A percentile compares a stretch with the other conserved stretches of the same genome.
These are phyloP conservation scores for Heloderma charlesbogerti DNA, from an alignment of 2,113 vertebrate species.

Conservation along the genomic window DNA sequence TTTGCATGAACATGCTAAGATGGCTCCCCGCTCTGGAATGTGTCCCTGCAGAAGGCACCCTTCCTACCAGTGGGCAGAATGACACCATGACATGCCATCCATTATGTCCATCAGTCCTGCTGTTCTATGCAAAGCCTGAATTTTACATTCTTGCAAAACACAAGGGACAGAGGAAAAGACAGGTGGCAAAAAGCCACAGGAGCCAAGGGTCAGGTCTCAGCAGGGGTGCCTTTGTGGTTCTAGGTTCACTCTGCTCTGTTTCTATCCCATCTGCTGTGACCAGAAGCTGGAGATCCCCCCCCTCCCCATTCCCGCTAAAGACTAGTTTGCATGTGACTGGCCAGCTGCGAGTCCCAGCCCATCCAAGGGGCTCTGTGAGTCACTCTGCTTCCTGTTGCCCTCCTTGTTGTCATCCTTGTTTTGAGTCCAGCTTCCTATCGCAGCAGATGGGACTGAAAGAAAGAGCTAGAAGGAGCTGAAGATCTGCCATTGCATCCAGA, in stretches of 20 bases:
- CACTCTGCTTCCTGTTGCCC: too few relatives aligned
- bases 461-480: not conserved
- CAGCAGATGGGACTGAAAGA: not conserved
- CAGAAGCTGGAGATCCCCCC: not conserved
- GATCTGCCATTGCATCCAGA: rapidly evolving
- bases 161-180: not conserved
- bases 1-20: not conserved
- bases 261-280: not conserved
- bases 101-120: not conserved
- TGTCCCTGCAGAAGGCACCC: not conserved
- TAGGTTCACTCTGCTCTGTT: not conserved
- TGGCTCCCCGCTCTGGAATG: not conserved
- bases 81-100: not conserved
- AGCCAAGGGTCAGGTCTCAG: too few relatives aligned
- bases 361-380: not conserved
- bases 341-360: not conserved
- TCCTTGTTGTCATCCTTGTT: too few relatives aligned
- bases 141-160: not conserved
- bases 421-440: not conserved
- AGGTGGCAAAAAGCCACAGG: not conserved
- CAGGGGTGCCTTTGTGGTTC: not conserved
- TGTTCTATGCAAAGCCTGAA: not conserved
- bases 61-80: not conserved
- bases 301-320: not conserved
- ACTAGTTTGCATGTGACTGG: too few relatives aligned